A percentile compares a stretch with the other conserved stretches of the same genome.
Conservation (phyloP, 2,888 invertebrate genomes). For the Pegoplata infirma region DNA sequence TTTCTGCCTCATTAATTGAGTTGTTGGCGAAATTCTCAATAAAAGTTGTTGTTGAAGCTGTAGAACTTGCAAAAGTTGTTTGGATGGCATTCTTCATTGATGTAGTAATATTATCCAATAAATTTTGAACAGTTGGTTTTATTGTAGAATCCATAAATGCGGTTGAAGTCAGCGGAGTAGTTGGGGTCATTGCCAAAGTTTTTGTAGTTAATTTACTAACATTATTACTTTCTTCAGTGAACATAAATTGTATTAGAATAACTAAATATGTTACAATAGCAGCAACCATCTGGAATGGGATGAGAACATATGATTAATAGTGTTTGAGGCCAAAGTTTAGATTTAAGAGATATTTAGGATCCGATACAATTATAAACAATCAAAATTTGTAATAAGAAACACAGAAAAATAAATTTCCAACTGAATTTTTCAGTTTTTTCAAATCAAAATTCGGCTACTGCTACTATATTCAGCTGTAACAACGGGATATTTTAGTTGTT, state of each 20-base stretch:
- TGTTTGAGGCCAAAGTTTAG: too few species aligned
- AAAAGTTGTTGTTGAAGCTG: not conserved
- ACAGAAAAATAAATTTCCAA: too few species aligned
- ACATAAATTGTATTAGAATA: slow-evolving; percentile 76
- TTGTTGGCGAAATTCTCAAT: not conserved
- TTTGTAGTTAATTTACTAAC: not conserved
- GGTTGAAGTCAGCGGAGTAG: not conserved
- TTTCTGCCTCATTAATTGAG: not conserved
- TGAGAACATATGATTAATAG: too few species aligned
- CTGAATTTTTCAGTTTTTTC: too few species aligned
- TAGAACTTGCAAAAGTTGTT: not conserved
- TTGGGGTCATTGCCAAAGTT: not conserved
- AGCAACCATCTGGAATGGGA: slow-evolving; percentile 74
- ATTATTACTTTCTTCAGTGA: slow-evolving; percentile 68
- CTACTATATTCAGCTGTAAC: too few species aligned
- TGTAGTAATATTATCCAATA: not conserved
- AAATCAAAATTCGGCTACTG: too few species aligned
- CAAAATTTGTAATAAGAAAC: too few species aligned
- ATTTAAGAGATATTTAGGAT: too few species aligned
- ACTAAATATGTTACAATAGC: slow-evolving; percentile 75
- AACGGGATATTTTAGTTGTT: too few species aligned
- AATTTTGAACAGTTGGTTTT: not conserved
- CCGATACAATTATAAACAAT: too few species aligned
- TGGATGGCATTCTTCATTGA: not conserved
- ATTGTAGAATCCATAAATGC: not conserved